Conservation (phyloP, 1,140 invertebrate genomes). For the Drosophila ironensis region DNA sequence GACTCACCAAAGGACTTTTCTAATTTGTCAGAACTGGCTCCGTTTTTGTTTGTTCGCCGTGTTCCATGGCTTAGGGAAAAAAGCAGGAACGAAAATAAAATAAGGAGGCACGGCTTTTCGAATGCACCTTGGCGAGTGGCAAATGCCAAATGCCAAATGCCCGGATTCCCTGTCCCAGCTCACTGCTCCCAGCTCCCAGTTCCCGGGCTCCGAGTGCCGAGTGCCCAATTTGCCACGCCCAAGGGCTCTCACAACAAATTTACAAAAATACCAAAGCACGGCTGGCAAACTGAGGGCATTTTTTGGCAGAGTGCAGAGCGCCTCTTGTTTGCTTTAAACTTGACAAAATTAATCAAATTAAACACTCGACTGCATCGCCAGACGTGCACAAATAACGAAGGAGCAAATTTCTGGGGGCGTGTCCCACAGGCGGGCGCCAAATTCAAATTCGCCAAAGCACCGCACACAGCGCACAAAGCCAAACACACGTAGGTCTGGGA, state of each 20-base stretch:
- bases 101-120: constrained; percentile 19
- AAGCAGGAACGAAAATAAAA: constrained; percentile 19
- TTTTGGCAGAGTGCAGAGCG: constrained; percentile 67
- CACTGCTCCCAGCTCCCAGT: no score
- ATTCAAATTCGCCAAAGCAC: constrained; percentile 67
- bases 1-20: constrained; percentile 33
- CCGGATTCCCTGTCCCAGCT: no score
- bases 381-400: constrained; percentile 77
- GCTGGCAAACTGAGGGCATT: constrained; percentile 26
- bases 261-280: constrained; percentile 27
- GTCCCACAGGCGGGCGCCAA: constrained; percentile 44
- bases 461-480: constrained; percentile 24
- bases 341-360: constrained; percentile 81
- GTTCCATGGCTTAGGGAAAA: constrained; percentile 22
- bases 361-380: constrained; percentile 77
- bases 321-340: constrained; percentile 75
- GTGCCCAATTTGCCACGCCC: constrained; percentile 59
- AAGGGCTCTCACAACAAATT: constrained; percentile 53
- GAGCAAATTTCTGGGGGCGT: constrained; percentile 5
- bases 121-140: constrained; percentile 36
- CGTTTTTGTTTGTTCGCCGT: constrained; percentile 26
- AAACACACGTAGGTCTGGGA: neutral
- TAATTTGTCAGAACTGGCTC: constrained; percentile 31
- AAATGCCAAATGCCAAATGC: neutral
- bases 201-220: constrained; percentile 20